Conservation (phyloP, 2,888 invertebrate genomes). For the Drosophila barbarae region DNA sequence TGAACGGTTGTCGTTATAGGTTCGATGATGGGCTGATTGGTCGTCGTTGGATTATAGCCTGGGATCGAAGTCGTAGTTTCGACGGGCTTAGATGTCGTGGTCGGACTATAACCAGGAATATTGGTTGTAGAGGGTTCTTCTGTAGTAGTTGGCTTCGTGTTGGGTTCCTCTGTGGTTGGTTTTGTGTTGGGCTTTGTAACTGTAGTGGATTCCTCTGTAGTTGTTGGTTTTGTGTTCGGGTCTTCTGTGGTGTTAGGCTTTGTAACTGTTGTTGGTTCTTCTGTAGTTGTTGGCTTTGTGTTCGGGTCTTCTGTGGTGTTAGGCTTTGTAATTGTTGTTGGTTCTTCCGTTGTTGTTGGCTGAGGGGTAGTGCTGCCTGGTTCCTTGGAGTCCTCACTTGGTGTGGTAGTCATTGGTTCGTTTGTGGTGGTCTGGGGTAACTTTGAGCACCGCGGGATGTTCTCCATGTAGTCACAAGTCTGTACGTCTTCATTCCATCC, state of each 20-base stretch:
- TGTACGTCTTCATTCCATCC: conserved; percentile 85
- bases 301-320: conserved; percentile 32
- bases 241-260: conserved; percentile 19
- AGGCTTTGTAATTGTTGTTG: conserved; percentile 48
- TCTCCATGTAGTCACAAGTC: conserved; percentile 82
- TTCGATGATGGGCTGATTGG: conserved; percentile 7
- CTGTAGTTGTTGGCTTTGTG: conserved; percentile 1
- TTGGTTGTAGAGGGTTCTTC: conserved; percentile 9
- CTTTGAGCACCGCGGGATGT: conserved; percentile 73
- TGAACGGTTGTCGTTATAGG: conserved; percentile 7
- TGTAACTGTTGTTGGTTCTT: conserved; percentile 33
- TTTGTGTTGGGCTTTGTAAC: conserved; percentile 33
- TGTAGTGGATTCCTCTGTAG: conserved; percentile 50
- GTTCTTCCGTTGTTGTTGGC: conserved; percentile 44
- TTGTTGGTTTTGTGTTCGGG: conserved; percentile 18
- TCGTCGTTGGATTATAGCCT: conserved; percentile 33
- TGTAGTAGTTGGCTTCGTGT: conserved; percentile 11
- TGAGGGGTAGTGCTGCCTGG: conserved; percentile 18
- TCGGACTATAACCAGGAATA: conserved; percentile 17
- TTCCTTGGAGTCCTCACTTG: conserved; percentile 26
- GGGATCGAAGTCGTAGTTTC: conserved; percentile 34
- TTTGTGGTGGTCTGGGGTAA: conserved; percentile 31
- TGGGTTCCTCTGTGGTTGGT: conserved; percentile 29
- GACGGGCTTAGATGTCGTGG: conserved; percentile 1
- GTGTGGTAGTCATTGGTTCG: conserved; percentile 13